phyloP scores from a whole-genome alignment of 2,888 invertebrate species.

The Steromphala cineraria region DNA sequence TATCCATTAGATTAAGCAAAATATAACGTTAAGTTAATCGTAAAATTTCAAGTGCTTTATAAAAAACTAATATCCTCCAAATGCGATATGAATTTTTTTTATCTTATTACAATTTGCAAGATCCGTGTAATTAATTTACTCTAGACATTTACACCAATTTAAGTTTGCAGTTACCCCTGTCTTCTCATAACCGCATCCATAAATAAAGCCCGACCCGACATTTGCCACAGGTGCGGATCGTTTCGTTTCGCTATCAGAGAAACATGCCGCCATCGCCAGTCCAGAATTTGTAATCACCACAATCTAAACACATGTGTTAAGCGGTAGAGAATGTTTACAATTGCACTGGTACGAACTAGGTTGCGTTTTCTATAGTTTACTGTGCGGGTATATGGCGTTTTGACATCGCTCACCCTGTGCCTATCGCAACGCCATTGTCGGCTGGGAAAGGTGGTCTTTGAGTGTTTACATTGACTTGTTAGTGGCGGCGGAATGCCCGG shows the following conservation, averaged over 20 bases:
- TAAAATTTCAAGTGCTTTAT: too few relatives aligned
- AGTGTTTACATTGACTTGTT: neutral
- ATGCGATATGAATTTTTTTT: too few relatives aligned
- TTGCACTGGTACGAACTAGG: constrained; percentile 12
- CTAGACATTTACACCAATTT: too few relatives aligned
- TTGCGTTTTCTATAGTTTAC: constrained; percentile 13
- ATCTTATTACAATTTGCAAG: too few relatives aligned
- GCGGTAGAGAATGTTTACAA: constrained; percentile 17
- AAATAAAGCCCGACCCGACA: too few relatives aligned
- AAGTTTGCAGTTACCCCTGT: too few relatives aligned
- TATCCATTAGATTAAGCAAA: too few relatives aligned
- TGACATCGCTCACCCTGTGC: neutral
- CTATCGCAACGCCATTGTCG: constrained; percentile 14
- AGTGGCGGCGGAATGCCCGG: too few relatives aligned
- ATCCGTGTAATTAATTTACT: too few relatives aligned
- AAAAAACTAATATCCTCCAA: too few relatives aligned
- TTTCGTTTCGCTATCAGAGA: constrained; percentile 13
- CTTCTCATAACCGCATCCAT: too few relatives aligned
- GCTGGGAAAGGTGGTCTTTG: neutral
- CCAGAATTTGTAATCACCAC: constrained; percentile 10
- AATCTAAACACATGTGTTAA: constrained; percentile 10
- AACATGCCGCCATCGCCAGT: neutral
- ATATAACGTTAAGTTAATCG: too few relatives aligned
- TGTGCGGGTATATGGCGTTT: neutral
- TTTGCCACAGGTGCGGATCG: neutral